phyloP scores from a whole-genome alignment of 2,113 vertebrate species.

The Equus przewalskii region DNA sequence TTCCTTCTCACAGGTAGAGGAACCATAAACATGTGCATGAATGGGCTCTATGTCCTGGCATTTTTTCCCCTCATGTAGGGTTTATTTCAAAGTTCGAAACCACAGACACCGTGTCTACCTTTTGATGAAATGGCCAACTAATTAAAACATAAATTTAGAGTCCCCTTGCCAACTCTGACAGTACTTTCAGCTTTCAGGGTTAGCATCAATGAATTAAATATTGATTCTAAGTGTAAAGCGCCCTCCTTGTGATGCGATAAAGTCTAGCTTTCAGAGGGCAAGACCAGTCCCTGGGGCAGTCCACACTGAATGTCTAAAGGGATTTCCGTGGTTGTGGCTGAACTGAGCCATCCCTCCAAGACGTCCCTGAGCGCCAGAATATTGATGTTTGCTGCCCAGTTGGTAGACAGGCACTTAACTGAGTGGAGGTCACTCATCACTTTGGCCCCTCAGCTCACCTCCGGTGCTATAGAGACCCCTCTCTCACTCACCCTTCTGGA shows the following conservation, averaged over 20 bases:
- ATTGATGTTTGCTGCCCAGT: too few species aligned
- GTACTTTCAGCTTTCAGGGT: slow-evolving; percentile 77
- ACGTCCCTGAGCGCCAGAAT: background rate
- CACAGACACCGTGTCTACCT: slow-evolving; percentile 89
- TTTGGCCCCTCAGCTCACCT: background rate
- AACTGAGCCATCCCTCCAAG: background rate
- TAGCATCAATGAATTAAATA: slow-evolving; percentile 75
- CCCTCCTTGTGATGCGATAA: slow-evolving; percentile 21
- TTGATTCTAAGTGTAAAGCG: slow-evolving; percentile 62
- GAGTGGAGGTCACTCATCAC: background rate
- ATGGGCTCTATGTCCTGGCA: slow-evolving; percentile 87
- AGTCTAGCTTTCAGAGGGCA: background rate
- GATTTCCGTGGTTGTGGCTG: background rate
- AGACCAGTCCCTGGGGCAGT: background rate
- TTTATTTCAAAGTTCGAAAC: slow-evolving; percentile 89
- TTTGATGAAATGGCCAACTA: slow-evolving; percentile 88
- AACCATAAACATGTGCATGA: slow-evolving; percentile 88
- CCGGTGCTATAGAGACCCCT: background rate
- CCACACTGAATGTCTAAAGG: background rate
- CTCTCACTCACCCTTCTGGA: background rate
- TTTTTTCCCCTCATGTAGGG: slow-evolving; percentile 83
- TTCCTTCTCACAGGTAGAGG: slow-evolving; percentile 87
- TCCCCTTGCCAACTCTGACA: slow-evolving; percentile 83
- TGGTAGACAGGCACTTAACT: background rate
- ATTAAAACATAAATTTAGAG: slow-evolving; percentile 89